Conservation (phyloP, 2,113 vertebrate species). For the Etheostoma cragini region DNA sequence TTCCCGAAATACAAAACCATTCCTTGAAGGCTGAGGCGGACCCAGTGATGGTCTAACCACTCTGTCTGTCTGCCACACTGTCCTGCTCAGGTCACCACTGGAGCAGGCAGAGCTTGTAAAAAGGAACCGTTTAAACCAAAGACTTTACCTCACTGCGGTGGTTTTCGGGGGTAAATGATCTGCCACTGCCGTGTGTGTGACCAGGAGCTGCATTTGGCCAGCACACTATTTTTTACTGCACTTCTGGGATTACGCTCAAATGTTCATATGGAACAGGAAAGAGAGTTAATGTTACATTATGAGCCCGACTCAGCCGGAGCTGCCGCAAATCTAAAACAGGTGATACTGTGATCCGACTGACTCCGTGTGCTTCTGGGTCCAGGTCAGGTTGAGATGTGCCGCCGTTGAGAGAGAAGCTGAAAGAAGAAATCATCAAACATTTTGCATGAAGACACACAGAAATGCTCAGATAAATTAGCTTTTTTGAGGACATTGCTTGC, state of each 20-base stretch:
- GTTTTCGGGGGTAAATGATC: conserved; percentile 69
- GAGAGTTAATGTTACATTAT: conserved; percentile 82
- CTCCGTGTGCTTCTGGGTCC: conserved; percentile 18
- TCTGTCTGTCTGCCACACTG: conserved; percentile 20
- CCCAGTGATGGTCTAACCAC: conserved; percentile 5
- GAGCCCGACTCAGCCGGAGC: conserved; percentile 61
- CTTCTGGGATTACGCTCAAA: conserved; percentile 80
- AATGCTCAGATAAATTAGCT: conserved; percentile 3
- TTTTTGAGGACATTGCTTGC: conserved; percentile 29
- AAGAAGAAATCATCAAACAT: background rate
- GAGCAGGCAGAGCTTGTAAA: conserved; percentile 52
- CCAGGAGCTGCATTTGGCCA: conserved; percentile 76
- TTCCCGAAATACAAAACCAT: background rate
- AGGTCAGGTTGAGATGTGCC: conserved; percentile 30
- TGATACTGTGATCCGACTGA: conserved; percentile 57
- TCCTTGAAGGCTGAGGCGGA: conserved; percentile 6
- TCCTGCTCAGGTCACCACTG: conserved; percentile 36
- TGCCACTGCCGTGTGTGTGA: conserved; percentile 63
- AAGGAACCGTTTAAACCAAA: conserved; percentile 51
- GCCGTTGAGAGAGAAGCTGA: conserved; percentile 1
- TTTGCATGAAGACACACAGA: conserved; percentile 6
- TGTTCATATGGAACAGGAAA: conserved; percentile 82
- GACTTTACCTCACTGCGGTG: conserved; percentile 48
- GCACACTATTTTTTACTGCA: conserved; percentile 70
- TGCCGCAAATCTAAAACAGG: conserved; percentile 80